Base-by-base conservation (phyloP, 2,888 invertebrate species). In the Ophion ellenae region DNA sequence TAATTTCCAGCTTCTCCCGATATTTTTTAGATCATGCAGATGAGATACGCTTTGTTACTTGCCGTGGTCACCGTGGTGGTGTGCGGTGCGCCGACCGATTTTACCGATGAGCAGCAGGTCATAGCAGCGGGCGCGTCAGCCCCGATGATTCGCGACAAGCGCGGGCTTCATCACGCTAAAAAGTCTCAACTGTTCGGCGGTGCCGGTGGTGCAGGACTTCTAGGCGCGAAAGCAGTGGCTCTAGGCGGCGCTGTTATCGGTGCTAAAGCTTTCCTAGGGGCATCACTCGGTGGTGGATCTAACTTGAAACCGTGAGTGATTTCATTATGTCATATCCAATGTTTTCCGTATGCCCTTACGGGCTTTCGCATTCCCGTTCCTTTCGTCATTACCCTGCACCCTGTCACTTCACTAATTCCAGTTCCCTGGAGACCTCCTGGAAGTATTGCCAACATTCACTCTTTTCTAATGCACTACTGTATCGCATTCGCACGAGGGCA, bases 131-230 rank as follows among this genome's bases (percentile, higher is more conserved):
- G 20, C 2, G 40, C 3, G 7, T 32, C 53, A 9, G 20, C 53
- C 11, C 59, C 73, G n/a, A n/a, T 75, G 3, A 59, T 81, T 70
- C 79, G 85, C 28, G 73, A 87, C 0, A 92, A 92, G 73, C 88
- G 93, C 45, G 82, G 87, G 5, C 74, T 90, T 36, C 83, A 92
- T 0, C 66, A 90, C 6, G 76, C 81, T 10, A 90, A 90, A 73
- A 87, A 90, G 17, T 90, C 90, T 6, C 81, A 91, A 9, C 40
- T 92, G 24, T 88, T 90, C 0, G 90, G 89, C 36, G 90, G 89
- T 32, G 90, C 89, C 36, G 90, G 89, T 32, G 87, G 87, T 17
- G 87, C 88, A 14, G 57, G 40, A 40, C 40, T 91, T 6, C 14
- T 91, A 0, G 90, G 86, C 10, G 89, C 90, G 40, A 90, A 90